Conservation (phyloP, 2,113 vertebrate genomes). For the Lates calcarifer region DNA sequence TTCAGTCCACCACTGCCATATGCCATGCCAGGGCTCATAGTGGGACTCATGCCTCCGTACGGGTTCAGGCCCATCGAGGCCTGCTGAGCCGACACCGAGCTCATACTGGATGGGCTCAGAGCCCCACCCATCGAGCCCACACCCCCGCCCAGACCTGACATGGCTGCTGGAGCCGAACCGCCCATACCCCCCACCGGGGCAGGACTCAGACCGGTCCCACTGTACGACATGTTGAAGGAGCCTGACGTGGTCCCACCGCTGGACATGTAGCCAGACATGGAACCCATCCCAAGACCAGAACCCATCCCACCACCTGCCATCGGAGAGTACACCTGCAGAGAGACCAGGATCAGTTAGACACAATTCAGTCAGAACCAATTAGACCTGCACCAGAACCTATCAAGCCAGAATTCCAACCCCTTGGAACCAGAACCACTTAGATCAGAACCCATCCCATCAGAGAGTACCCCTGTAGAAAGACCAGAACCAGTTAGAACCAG, state of each 20-base stretch:
- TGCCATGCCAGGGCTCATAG: constrained; percentile 91
- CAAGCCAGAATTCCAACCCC: neutral
- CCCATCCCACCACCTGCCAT: constrained; percentile 93
- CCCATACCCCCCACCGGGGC: constrained; percentile 88
- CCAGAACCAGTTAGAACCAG: neutral
- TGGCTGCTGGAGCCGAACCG: constrained; percentile 77
- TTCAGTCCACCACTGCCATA: constrained; percentile 90
- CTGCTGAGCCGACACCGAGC: constrained; percentile 90
- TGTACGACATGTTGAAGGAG: constrained; percentile 98
- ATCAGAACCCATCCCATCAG: neutral
- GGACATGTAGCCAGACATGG: constrained; percentile 95
- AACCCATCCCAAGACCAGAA: constrained; percentile 90
- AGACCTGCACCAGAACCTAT: neutral
- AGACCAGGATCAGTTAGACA: constrained; percentile 37
- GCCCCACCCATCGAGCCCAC: constrained; percentile 90
- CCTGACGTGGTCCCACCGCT: constrained; percentile 84
- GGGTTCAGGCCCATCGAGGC: constrained; percentile 91
- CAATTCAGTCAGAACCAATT: neutral
- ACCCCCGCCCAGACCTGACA: constrained; percentile 89
- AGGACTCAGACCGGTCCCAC: constrained; percentile 89
- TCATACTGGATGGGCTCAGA: constrained; percentile 91
- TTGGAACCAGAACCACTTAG: neutral
- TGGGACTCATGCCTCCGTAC: constrained; percentile 92
- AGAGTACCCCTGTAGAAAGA: neutral
- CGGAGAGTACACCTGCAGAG: constrained; percentile 92